Base-by-base conservation (phyloP, 2,113 vertebrate genomes). In the Galeopterus variegatus region DNA sequence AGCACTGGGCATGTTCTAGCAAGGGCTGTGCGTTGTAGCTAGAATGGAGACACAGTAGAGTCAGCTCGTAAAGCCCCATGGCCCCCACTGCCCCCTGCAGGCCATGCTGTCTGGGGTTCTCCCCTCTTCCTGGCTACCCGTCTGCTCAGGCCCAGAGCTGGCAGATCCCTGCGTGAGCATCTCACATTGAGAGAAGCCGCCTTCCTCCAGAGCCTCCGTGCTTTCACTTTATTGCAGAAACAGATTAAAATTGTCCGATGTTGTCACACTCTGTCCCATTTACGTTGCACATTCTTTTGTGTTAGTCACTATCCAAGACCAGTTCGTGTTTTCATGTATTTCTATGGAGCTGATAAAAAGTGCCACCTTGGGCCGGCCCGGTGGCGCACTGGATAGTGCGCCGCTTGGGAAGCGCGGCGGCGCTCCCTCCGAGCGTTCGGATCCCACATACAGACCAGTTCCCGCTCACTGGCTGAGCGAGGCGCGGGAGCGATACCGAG, bases 41-140 rank as follows among this genome's bases (percentile, higher is more conserved):
- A 41, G 79, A 18, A 14, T 28, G n/a, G 80, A 18, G 23, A 28
- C 3, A 0, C 4, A 0, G 15, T 24, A 8, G 56, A 14, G 1
- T 45, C 50, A 28, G 80, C 3, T 11, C 19, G 48, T 41, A 21
- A 31, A 1, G 0, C 26, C 60, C 62, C 0, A 1, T 0, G 1
- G 45, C 15, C 12, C 24, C 14, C 19, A 0, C 24, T 4, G 33
- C 11, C n/a, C 19, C 56, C 75, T 28, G 67, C 45, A 24, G 41
- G 75, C 52, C 14, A 8, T 23, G 12, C 13, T 12, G 58, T 5
- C 58, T 3, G 21, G 8, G 36, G 10, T 9, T 64, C 58, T 26
- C 7, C 23, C 33, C 12, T 7, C 19, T 15, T 52, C 76, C 56
- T 2, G 31, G 73, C 31, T 18, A 36, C 64, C 26, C 8, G 2